Evolutionary conservation across 2,113 vertebrate species (phyloP).

Genomic region (Prietella phreatophila): DNA sequence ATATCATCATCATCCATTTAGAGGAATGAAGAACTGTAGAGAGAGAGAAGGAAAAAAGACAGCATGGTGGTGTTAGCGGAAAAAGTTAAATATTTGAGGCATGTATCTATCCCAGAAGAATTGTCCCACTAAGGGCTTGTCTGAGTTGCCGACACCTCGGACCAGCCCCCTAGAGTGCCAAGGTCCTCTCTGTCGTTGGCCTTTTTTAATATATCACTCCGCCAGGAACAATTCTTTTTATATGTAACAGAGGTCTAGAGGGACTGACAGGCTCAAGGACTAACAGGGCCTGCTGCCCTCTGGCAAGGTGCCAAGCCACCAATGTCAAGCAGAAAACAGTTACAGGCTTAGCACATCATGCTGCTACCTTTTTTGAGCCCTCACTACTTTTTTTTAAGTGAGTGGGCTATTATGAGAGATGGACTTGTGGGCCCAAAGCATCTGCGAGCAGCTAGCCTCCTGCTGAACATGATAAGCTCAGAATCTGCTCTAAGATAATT

Average conservation of each 20-base stretch:
- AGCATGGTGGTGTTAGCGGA: neutral
- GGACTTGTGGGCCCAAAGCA: constrained; percentile 54
- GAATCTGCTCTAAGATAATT: constrained; percentile 75
- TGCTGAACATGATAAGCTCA: constrained; percentile 71
- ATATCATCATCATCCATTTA: constrained; percentile 58
- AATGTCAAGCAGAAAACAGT: constrained; percentile 53
- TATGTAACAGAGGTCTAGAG: constrained; percentile 73
- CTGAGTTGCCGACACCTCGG: constrained; percentile 43
- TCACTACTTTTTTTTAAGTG: constrained; percentile 52
- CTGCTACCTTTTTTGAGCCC: constrained; percentile 62
- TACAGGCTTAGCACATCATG: constrained; percentile 75
- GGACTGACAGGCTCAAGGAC: constrained; percentile 61
- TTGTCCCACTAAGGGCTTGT: constrained; percentile 68
- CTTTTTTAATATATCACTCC: constrained; percentile 73
- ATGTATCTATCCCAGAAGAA: constrained; percentile 67
- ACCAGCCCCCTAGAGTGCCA: constrained; percentile 48
- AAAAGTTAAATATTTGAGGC: constrained; percentile 57
- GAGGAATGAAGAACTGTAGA: constrained; percentile 67
- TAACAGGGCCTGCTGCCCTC: constrained; percentile 69
- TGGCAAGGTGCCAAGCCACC: constrained; percentile 73
- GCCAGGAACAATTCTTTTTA: constrained; percentile 74
- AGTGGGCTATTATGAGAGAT: constrained; percentile 58
- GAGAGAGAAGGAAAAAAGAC: constrained; percentile 20
- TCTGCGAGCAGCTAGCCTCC: constrained; percentile 68
- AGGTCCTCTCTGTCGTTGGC: constrained; percentile 64